phyloP scores from a whole-genome alignment of 2,888 invertebrate species.

The Acanthosepion lycidas region DNA sequence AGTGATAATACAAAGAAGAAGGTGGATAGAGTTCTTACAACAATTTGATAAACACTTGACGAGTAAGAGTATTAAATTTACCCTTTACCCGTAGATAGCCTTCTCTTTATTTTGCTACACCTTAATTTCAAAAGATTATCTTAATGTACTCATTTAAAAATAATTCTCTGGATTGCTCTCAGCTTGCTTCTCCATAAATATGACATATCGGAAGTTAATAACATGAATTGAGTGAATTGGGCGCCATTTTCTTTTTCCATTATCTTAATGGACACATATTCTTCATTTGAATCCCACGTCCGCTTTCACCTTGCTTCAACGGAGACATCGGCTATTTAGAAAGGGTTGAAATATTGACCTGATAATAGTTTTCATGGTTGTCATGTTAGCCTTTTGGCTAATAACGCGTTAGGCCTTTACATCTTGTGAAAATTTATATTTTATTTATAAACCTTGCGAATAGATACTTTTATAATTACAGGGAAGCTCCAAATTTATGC shows the following conservation, averaged over 20 bases:
- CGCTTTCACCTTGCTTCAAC: background rate
- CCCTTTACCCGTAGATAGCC: background rate
- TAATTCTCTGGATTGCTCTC: background rate
- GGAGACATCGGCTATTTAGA: background rate
- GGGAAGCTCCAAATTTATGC: no score
- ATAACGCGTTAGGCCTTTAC: background rate
- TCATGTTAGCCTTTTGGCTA: background rate
- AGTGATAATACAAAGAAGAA: background rate
- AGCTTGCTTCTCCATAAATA: background rate
- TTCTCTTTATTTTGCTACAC: background rate
- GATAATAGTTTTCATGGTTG: background rate
- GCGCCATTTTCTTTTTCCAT: background rate
- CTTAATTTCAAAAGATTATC: background rate
- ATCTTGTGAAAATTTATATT: background rate
- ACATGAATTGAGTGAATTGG: background rate
- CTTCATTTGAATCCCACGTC: background rate
- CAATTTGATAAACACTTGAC: background rate
- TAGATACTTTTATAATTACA: background rate
- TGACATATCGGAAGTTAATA: conserved; percentile 33
- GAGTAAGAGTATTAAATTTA: background rate
- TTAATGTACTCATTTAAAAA: background rate
- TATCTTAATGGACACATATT: background rate
- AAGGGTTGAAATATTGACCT: background rate
- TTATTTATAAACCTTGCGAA: background rate
- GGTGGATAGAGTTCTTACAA: background rate